Evolutionary conservation across 1,140 invertebrate species (phyloP), one percentile per base, ranked within the genome.

Genomic region (Schlechtendalia chinensis): DNA sequence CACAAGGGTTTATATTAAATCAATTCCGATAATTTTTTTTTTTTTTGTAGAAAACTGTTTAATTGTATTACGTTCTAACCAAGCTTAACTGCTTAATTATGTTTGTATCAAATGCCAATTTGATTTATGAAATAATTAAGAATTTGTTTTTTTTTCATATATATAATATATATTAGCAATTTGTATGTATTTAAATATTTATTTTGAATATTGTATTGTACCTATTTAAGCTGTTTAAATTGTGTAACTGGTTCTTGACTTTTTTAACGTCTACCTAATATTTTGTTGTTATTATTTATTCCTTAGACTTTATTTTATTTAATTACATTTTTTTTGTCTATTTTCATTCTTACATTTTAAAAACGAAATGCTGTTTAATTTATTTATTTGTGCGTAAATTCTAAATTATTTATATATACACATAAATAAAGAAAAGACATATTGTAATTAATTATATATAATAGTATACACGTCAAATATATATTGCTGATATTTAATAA

Each of bases 241-340:
- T 77, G n/a, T 79, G 29, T 10, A 29, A 29, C 47, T 63, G 58
- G 39, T 61, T 61, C 16, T n/a, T 50, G 56, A 63, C 39, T 50
- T 50, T n/a, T 61, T 19, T 59, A 50, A 50, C 12, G 47, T 58
- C 29, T 53, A 53, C 54, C n/a, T 54, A 58, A 19, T 39, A 39
- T 39, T 79, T 79, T 63, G 27, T 79, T 79, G 75, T 79, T 79
- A 59, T 79, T 79, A 79, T 79, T 79, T 79, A 63, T 63, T 22
- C 8, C 32, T 77, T 39, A 61, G 16, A 47, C 39, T 39, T 56
- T 75, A 75, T 75, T 59, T 63, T 27, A 75, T 75, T 63, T 10
- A 63, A 61, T 61, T 61, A 17, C 22, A n/a, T 77, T 77, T 56
- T 77, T 12, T 12, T 5, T 61, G 50, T 72, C 22, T 2, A 61